Evolutionary conservation across 1,140 invertebrate genomes (phyloP), one percentile per base, ranked within the genome.

Genomic region (Parasteatoda tepidariorum): DNA sequence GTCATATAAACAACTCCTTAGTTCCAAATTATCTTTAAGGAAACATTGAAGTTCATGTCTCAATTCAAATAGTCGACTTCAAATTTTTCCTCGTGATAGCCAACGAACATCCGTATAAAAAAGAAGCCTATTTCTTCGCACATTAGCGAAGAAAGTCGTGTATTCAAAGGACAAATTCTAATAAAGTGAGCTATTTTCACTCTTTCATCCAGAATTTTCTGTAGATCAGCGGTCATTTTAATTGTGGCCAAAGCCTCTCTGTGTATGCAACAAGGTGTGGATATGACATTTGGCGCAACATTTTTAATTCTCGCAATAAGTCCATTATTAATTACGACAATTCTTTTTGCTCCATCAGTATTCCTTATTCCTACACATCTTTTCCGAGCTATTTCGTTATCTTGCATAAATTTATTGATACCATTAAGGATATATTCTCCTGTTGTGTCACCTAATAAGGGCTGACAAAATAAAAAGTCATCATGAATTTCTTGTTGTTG

Each of bases 301-400:
- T 15, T n/a, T 55, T 38, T 7, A n/a, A 54, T 28, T 3, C 24
- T 18, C 15, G 26, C 2, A 9, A 3, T 0, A 26, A 30, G 26
- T 22, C 4, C 38, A 2, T 13, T 54, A n/a, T 71, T 33, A n/a
- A 28, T 41, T 13, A 38, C 38, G 3, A 33, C 31, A 24, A 55
- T 71, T 28, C 31, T 15, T 54, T 71, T 55, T 18, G 3, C 68
- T 33, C 68, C 68, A 71, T 71, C 26, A 28, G 68, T 71, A 28
- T n/a, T n/a, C n/a, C 5, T 2, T 24, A 71, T 22, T 54, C 68
- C 41, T 0, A 30, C 7, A 71, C 38, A 54, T 13, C 5, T 55
- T 54, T 22, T 3, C 38, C 57, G 24, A 26, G 9, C 2, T n/a
- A 59, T 59, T 1, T 59, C 9, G 2, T 59, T 31, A 38, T 30